Conservation (phyloP, 2,888 invertebrate genomes). For the Chloroclysta siterata region DNA sequence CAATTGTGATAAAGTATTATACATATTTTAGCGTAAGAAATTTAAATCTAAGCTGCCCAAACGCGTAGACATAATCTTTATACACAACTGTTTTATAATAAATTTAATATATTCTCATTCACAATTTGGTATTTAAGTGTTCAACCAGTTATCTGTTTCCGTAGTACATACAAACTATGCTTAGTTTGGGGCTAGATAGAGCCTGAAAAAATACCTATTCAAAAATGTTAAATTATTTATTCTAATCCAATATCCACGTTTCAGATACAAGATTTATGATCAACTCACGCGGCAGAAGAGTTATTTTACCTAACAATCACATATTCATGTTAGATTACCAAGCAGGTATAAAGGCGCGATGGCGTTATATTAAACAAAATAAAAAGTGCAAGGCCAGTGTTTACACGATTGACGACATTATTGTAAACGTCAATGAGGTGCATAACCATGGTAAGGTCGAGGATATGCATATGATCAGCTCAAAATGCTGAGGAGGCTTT, state of each 20-base stretch:
- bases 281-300: constrained; percentile 33
- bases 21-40: neutral
- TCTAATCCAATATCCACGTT: neutral
- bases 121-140: too few species aligned
- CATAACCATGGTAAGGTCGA: constrained; percentile 31
- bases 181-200: too few species aligned
- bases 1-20: neutral
- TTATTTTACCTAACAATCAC: constrained; percentile 32
- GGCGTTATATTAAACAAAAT: constrained; percentile 46
- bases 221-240: too few species aligned
- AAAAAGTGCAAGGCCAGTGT: constrained; percentile 42
- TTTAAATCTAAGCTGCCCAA: neutral
- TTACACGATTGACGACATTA: constrained; percentile 33
- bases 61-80: neutral
- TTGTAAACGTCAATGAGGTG: constrained; percentile 29
- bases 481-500: too few species aligned
- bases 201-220: too few species aligned
- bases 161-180: too few species aligned
- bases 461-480: neutral
- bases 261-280: constrained; percentile 25
- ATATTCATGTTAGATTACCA: constrained; percentile 33
- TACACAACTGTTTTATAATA: too few species aligned
- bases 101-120: too few species aligned
- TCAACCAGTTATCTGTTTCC: too few species aligned
- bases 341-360: constrained; percentile 39